These are phyloP conservation scores for Cherax destructor DNA, from an alignment of 1,140 invertebrate genomes.

Conservation along the genomic window DNA sequence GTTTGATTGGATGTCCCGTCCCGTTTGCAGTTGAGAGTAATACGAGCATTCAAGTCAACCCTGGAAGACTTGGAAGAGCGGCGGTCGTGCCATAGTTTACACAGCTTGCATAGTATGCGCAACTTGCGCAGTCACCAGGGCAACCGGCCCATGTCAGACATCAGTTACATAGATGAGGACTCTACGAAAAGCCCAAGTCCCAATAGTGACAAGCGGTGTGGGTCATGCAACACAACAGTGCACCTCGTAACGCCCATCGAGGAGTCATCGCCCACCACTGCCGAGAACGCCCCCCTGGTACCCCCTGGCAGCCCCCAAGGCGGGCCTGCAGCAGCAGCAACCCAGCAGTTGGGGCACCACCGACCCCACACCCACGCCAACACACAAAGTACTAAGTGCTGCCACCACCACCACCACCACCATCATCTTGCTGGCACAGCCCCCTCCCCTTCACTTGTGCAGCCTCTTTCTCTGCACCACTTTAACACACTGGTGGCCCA, in stretches of 20 bases:
- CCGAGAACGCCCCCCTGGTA: slow-evolving; percentile 66
- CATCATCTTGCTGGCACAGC: slow-evolving; percentile 61
- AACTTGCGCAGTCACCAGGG: slow-evolving; percentile 88
- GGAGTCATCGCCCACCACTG: slow-evolving; percentile 68
- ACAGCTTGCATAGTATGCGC: slow-evolving; percentile 95
- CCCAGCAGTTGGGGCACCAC: slow-evolving; percentile 67
- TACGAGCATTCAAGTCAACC: slow-evolving; percentile 99
- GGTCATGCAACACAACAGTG: slow-evolving; percentile 62
- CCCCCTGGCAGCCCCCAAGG: slow-evolving; percentile 64
- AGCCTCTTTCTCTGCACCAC: slow-evolving; percentile 67
- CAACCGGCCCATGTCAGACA: slow-evolving; percentile 87
- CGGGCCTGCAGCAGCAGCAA: slow-evolving; percentile 64
- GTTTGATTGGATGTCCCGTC: slow-evolving; percentile 74
- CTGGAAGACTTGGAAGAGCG: slow-evolving; percentile 99
- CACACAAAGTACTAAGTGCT: slow-evolving; percentile 69
- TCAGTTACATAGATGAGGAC: slow-evolving; percentile 94
- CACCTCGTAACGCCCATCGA: slow-evolving; percentile 60
- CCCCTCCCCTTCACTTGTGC: slow-evolving; percentile 59
- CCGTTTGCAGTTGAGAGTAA: slow-evolving; percentile 98
- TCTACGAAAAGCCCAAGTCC: slow-evolving; percentile 74
- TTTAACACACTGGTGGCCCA: slow-evolving; percentile 70
- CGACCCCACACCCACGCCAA: slow-evolving; percentile 68
- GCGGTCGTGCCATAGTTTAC: slow-evolving; percentile 97
- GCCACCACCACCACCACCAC: slow-evolving; percentile 69
- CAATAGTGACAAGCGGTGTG: slow-evolving; percentile 62